Evolutionary conservation across 1,140 invertebrate genomes (phyloP).

Genomic region (Plutomurus gul): DNA sequence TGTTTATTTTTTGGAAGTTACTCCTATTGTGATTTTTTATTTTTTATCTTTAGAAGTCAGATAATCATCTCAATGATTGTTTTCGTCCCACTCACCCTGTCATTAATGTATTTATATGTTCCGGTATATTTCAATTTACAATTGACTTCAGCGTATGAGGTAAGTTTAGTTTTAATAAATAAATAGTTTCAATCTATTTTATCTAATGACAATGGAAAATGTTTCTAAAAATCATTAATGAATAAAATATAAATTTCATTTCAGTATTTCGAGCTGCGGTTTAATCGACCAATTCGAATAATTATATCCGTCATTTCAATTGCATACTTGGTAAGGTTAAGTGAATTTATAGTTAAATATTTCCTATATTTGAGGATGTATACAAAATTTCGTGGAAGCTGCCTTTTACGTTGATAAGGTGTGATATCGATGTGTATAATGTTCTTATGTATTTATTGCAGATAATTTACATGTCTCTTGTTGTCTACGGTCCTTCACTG

Average conservation of each 20-base stretch:
- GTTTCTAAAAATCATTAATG: background rate
- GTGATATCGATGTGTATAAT: background rate
- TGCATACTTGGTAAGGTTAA: constrained; percentile 6
- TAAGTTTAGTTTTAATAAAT: constrained; percentile 64
- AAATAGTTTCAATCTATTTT: no score
- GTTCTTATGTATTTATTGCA: constrained; percentile 60
- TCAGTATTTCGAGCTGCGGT: constrained; percentile 56
- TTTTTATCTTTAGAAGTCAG: constrained; percentile 55
- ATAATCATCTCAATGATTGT: constrained; percentile 57
- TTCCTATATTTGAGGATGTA: background rate
- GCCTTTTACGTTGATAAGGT: no score
- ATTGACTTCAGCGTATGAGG: constrained; percentile 84
- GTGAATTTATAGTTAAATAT: background rate
- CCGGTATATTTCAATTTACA: constrained; percentile 86
- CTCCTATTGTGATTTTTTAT: background rate
- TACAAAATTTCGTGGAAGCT: background rate
- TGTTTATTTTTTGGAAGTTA: no score
- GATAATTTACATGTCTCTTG: constrained; percentile 86
- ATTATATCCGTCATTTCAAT: constrained; percentile 10
- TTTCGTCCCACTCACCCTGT: constrained; percentile 68
- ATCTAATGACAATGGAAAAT: no score
- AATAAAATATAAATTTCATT: background rate
- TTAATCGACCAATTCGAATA: constrained; percentile 37
- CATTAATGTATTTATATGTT: constrained; percentile 77
- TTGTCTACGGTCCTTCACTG: constrained; percentile 87